Evolutionary conservation across 2,113 vertebrate species (phyloP).

Genomic region (Seriola rivoliana): DNA sequence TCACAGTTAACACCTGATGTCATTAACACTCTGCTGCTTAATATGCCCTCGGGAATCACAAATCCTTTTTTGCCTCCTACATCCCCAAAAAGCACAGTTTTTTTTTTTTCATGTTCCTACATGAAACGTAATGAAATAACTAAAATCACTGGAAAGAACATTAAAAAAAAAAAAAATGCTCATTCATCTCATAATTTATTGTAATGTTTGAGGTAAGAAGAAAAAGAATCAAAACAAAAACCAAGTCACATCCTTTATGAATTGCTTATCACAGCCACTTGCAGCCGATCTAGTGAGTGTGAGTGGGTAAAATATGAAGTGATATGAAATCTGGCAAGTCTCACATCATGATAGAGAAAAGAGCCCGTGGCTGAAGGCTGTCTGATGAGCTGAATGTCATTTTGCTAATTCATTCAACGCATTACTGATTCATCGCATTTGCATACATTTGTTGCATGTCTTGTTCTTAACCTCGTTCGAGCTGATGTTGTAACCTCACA

Average conservation of each 20-base stretch:
- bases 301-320: constrained; percentile 48
- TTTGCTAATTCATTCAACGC: constrained; percentile 60
- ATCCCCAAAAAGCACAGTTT: background rate
- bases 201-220: background rate
- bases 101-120: background rate
- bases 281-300: constrained; percentile 34
- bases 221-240: background rate
- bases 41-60: background rate
- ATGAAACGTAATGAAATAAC: background rate
- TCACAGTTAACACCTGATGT: constrained; percentile 2
- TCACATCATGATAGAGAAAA: constrained; percentile 27
- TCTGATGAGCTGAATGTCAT: constrained; percentile 57
- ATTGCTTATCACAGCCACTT: constrained; percentile 20
- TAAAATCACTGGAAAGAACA: background rate
- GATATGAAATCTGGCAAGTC: constrained; percentile 54
- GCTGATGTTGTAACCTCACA: constrained; percentile 54
- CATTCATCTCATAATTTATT: background rate
- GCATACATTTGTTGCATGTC: constrained; percentile 53
- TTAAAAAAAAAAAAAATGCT: background rate
- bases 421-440: constrained; percentile 68
- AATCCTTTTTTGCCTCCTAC: background rate
- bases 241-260: constrained; percentile 12
- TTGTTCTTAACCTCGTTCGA: constrained; percentile 53
- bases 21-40: background rate
- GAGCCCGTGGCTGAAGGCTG: constrained; percentile 38